A percentile compares a stretch with the other conserved stretches of the same genome.
Conservation (phyloP, 2,888 invertebrate species). For the Acrobasis suavella region DNA sequence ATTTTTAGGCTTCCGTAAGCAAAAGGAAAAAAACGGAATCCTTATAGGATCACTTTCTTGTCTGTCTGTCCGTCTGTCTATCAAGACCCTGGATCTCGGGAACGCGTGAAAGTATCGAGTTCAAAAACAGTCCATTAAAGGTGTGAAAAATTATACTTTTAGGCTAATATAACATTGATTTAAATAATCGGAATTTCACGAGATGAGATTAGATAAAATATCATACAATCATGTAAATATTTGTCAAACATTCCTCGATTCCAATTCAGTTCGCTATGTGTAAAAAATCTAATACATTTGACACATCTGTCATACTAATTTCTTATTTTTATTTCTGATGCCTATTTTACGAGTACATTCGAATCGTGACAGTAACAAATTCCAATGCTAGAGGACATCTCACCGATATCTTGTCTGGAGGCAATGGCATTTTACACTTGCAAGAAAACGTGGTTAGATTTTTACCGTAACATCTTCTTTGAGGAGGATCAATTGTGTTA, state of each 20-base stretch:
- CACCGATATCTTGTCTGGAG: slow-evolving; percentile 7
- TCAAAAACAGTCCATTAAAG: no score
- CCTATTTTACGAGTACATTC: background rate
- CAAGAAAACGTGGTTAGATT: slow-evolving; percentile 50
- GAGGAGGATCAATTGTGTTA: slow-evolving; percentile 69
- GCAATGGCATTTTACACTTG: slow-evolving; percentile 52
- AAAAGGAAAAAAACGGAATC: no score
- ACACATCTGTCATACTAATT: background rate
- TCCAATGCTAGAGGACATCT: slow-evolving; percentile 17
- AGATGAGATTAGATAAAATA: no score
- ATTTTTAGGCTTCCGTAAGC: no score
- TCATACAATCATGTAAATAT: background rate
- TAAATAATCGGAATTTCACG: no score
- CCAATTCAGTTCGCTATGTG: slow-evolving; percentile 2
- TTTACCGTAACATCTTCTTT: slow-evolving; percentile 64
- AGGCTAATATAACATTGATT: no score
- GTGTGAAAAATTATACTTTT: no score
- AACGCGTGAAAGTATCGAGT: no score
- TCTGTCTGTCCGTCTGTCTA: no score
- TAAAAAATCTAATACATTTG: background rate
- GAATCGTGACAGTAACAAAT: slow-evolving; percentile 46
- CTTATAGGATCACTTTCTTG: no score
- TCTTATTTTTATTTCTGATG: background rate
- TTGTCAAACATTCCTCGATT: slow-evolving; percentile 5
- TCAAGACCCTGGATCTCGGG: no score